Evolutionary conservation across 2,888 invertebrate genomes (phyloP).

Genomic region (Nymphalis polychloros): DNA sequence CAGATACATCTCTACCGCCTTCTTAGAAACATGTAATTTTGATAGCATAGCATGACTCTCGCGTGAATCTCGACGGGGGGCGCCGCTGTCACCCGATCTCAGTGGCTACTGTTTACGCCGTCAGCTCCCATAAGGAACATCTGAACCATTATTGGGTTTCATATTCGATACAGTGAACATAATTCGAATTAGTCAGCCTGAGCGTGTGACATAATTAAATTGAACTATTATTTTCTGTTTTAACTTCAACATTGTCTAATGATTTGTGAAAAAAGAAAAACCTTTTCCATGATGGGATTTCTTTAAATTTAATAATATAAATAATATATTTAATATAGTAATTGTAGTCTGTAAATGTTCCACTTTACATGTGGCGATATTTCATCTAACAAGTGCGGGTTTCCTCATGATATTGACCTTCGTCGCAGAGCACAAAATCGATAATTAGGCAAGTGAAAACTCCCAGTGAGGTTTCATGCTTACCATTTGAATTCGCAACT

Average conservation of each 20-base stretch:
- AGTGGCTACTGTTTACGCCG: constrained; percentile 70
- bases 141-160: constrained; percentile 64
- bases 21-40: constrained; percentile 49
- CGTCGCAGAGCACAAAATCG: too few relatives aligned
- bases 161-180: constrained; percentile 64
- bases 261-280: background rate
- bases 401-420: too few relatives aligned
- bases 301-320: too few relatives aligned
- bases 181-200: constrained; percentile 48
- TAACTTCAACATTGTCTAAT: background rate
- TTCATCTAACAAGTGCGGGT: too few relatives aligned
- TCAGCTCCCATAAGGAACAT: constrained; percentile 48
- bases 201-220: constrained; percentile 40
- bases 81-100: constrained; percentile 65
- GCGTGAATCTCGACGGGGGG: constrained; percentile 60
- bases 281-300: too few relatives aligned
- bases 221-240: constrained; percentile 6
- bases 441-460: too few relatives aligned
- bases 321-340: too few relatives aligned
- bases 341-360: too few relatives aligned
- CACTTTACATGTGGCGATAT: too few relatives aligned
- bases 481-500: too few relatives aligned
- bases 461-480: too few relatives aligned
- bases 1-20: constrained; percentile 35
- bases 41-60: constrained; percentile 41